These are phyloP conservation scores for Dicrostonyx torquatus DNA, from an alignment of 2,797 vertebrate genomes.

Conservation along the genomic window DNA sequence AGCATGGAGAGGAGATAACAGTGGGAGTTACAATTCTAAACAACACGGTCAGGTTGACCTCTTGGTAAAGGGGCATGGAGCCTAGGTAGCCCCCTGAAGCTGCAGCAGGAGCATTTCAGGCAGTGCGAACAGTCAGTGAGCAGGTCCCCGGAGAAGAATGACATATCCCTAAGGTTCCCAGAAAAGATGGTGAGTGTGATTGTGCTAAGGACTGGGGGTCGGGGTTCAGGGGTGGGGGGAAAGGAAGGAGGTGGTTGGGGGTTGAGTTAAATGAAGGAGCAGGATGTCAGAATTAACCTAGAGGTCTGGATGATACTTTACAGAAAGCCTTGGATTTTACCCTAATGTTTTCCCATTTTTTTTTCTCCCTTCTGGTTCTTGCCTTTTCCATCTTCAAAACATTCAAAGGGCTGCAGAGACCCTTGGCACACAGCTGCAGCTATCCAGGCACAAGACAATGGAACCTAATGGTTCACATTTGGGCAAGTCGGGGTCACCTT, in stretches of 20 bases:
- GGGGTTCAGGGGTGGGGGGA: fast-evolving
- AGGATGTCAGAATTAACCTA: neutral
- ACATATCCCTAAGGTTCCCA: neutral
- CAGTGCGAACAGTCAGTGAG: neutral
- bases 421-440: neutral
- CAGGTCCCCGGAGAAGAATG: neutral
- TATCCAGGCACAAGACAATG: neutral
- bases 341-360: neutral
- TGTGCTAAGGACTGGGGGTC: neutral
- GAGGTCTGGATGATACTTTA: neutral
- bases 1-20: neutral
- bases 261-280: neutral
- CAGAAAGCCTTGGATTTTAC: neutral
- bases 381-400: neutral
- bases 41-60: neutral
- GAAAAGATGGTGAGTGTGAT: neutral
- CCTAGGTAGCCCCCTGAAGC: neutral
- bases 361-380: neutral
- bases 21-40: neutral
- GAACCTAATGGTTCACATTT: neutral
- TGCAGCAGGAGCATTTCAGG: neutral
- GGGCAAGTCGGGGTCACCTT: neutral
- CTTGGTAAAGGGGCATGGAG: neutral
- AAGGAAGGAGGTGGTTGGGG: neutral
- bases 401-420: neutral